Evolutionary conservation across 1,140 invertebrate genomes (phyloP), one percentile per base, ranked within the genome.

Genomic region (Bombus waltoni): DNA sequence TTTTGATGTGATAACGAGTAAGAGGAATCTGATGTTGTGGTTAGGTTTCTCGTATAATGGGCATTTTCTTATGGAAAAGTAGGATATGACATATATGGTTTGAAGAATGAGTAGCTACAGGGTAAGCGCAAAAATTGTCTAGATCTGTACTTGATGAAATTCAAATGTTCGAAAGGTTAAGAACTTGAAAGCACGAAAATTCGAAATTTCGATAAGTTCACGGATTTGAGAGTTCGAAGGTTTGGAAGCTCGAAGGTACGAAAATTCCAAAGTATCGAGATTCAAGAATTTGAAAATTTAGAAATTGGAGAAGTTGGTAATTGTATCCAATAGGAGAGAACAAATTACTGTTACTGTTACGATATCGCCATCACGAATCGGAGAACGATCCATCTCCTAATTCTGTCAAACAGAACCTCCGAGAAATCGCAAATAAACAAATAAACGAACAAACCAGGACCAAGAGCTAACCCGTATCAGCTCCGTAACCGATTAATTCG

Each of bases 401-500:
- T n/a, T 32, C 8, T 35, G 10, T 28, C 68, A 2, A 40, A 40
- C 35, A 38, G 11, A 70, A 40, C 10, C 38, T 28, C 2, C 1
- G 3, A 10, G 25, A 68, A 68, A 38, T 32, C 2, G 3, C 5
- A 2, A 42, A 42, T 35, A 72, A 72, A 72, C 13, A 42, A 71
- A 71, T 40, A 71, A 42, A 73, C 42, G 6, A 32, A 44, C 13
- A 9, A n/a, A 32, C 6, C 18, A 47, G 25, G 40, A 32, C 1
- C 15, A 32, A n/a, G 2, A 3, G 38, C 4, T n/a, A 28, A 53
- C 28, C n/a, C 42, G 3, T 35, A 25, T 57, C 79, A 15, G 3
- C 62, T 32, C 11, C 6, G 44, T 57, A 40, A 11, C 65, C 74
- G 74, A 68, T 83, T 70, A 68, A 83, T 78, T 70, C 65, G 25